Evolutionary conservation across 1,140 invertebrate species (phyloP), one percentile per base, ranked within the genome.

Genomic region (Drosophila jambulina): DNA sequence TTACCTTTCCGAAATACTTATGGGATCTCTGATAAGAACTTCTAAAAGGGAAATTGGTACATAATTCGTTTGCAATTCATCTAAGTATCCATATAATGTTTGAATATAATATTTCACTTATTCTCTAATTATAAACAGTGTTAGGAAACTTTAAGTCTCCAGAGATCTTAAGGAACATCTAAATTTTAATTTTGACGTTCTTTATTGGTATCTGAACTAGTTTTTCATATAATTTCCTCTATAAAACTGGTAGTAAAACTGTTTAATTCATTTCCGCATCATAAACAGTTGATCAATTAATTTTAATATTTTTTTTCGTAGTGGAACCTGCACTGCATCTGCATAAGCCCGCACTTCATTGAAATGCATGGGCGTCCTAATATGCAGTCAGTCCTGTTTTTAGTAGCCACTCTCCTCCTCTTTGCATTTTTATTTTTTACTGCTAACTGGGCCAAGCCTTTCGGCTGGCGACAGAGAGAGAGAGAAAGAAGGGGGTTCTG

Each of bases 321-420:
- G 68, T 70, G 64, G 25, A 45, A 36, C 29, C 29, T 54, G 51
- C 25, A 54, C 38, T 69, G 63, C 25, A 71, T 71, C 63, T 69
- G 64, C 58, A 64, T 80, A 70, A 80, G 68, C 69, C 46, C 36
- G 63, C 17, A 36, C 25, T 29, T 43, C 59, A 64, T 38, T 48
- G 42, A 65, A 74, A 46, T 62, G 71, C 79, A 81, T 82, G 80
- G 80, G 80, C 80, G 80, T 82, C 72, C 75, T 71, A 60, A 65
- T 78, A 83, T 78, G 80, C 75, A 70, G 75, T 83, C 80, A 83
- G 80, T 82, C 80, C 80, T 82, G 80, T 82, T 82, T 71, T 60
- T 57, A 54, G 53, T 45, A 70, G 67, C 67, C 62, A 67, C 48
- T 67, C 38, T 64, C 62, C 62, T 61, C 38, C 62, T 61, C 62